Conservation (phyloP, 2,113 vertebrate genomes). For the Tenrec ecaudatus region DNA sequence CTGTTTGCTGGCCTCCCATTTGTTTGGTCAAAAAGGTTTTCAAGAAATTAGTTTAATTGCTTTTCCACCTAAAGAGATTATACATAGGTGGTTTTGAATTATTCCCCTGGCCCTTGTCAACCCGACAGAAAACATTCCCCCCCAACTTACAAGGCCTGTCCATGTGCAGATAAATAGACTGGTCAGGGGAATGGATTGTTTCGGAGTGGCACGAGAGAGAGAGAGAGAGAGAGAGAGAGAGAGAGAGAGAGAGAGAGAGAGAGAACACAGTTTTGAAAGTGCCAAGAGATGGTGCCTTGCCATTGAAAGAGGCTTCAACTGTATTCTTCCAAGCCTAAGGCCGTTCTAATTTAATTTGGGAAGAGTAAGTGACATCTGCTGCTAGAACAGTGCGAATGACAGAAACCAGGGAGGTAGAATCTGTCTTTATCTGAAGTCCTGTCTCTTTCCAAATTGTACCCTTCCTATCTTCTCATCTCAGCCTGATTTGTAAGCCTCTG, state of each 20-base stretch:
- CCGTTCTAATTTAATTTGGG: slow-evolving; percentile 66
- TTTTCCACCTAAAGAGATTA: slow-evolving; percentile 42
- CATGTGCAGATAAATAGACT: neutral
- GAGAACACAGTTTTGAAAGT: slow-evolving; percentile 52
- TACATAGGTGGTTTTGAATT: slow-evolving; percentile 17
- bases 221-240: too few relatives aligned
- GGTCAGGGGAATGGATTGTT: slow-evolving; percentile 21
- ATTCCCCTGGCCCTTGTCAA: neutral
- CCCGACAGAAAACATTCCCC: neutral
- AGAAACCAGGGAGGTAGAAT: neutral
- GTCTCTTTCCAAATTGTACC: neutral
- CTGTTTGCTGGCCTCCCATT: neutral
- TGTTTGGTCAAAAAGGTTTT: slow-evolving; percentile 40
- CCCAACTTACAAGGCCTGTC: neutral
- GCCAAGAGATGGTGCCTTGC: neutral
- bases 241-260: too few relatives aligned
- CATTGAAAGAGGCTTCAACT: slow-evolving; percentile 46
- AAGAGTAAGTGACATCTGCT: slow-evolving; percentile 14
- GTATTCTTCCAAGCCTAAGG: slow-evolving; percentile 22
- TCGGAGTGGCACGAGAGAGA: too few relatives aligned
- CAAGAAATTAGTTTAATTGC: slow-evolving; percentile 48
- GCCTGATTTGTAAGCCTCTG: neutral
- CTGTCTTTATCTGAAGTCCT: neutral
- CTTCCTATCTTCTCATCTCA: slow-evolving; percentile 15
- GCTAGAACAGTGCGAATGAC: neutral